phyloP scores from a whole-genome alignment of 2,797 vertebrate species.

The Anguilla obscura region DNA sequence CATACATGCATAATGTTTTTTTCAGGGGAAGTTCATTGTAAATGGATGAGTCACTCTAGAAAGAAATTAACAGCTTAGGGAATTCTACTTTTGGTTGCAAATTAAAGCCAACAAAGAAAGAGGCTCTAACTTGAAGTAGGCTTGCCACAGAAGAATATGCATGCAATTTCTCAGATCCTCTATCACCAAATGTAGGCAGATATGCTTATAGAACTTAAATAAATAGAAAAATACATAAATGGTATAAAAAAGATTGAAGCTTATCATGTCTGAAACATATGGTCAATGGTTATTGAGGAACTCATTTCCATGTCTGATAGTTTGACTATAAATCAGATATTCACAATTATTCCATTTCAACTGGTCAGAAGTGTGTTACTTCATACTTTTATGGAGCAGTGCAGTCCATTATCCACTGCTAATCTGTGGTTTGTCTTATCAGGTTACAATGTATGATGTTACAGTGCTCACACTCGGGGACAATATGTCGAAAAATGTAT shows the following conservation, averaged over 20 bases:
- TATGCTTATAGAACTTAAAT: too few species aligned
- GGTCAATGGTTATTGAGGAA: background rate
- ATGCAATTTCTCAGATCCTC: too few species aligned
- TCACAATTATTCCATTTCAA: background rate
- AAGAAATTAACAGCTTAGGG: background rate
- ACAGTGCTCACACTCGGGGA: background rate
- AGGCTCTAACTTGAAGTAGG: too few species aligned
- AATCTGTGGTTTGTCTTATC: conserved; percentile 6
- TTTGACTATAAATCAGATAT: background rate
- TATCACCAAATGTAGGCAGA: too few species aligned
- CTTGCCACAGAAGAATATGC: background rate
- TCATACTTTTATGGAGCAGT: background rate
- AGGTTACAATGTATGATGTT: background rate
- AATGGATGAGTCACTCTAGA: too few species aligned
- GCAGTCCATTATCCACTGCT: background rate
- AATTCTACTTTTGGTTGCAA: background rate
- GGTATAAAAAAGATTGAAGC: background rate
- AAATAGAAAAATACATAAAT: too few species aligned
- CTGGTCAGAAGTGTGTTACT: background rate
- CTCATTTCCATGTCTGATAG: background rate
- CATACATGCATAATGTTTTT: too few species aligned
- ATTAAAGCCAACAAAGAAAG: background rate
- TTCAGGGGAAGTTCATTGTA: too few species aligned
- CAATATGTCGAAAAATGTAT: background rate
- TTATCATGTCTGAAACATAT: too few species aligned